Conservation (phyloP, 1,140 invertebrate genomes). For the Limonius californicus region DNA sequence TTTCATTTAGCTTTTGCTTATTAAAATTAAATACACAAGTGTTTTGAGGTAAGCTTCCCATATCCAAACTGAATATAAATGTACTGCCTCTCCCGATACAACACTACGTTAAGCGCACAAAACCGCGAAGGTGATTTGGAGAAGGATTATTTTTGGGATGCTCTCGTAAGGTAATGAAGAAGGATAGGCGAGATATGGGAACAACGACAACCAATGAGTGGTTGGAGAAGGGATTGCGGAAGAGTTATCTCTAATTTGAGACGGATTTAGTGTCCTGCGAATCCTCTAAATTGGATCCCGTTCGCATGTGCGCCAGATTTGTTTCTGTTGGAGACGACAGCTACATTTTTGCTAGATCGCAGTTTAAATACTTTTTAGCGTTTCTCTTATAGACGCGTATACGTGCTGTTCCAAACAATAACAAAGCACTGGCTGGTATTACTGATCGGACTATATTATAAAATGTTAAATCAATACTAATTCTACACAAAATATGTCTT, state of each 20-base stretch:
- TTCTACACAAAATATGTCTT: no score
- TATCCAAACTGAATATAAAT: not conserved
- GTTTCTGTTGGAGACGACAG: slow-evolving; percentile 24
- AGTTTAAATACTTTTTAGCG: slow-evolving; percentile 14
- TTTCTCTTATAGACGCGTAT: not conserved
- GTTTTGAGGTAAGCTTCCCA: not conserved
- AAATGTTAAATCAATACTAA: no score
- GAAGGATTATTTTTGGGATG: slow-evolving; percentile 5
- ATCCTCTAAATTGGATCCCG: slow-evolving; percentile 54
- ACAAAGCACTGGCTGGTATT: no score
- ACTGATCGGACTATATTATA: no score
- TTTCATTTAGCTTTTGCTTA: no score
- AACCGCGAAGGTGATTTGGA: slow-evolving; percentile 7
- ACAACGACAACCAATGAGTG: slow-evolving; percentile 38
- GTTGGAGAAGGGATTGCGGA: slow-evolving; percentile 49
- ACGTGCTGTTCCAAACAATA: no score
- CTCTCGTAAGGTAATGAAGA: slow-evolving; percentile 21
- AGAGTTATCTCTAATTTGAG: slow-evolving; percentile 55
- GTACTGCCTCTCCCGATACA: not conserved
- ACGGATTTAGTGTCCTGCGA: slow-evolving; percentile 53
- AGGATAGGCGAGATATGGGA: slow-evolving; percentile 25
- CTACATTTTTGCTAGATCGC: slow-evolving; percentile 32
- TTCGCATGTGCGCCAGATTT: slow-evolving; percentile 26
- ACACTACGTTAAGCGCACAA: not conserved
- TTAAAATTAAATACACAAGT: not conserved